Evolutionary conservation across 2,888 invertebrate species (phyloP).

Genomic region (Netelia inedita): DNA sequence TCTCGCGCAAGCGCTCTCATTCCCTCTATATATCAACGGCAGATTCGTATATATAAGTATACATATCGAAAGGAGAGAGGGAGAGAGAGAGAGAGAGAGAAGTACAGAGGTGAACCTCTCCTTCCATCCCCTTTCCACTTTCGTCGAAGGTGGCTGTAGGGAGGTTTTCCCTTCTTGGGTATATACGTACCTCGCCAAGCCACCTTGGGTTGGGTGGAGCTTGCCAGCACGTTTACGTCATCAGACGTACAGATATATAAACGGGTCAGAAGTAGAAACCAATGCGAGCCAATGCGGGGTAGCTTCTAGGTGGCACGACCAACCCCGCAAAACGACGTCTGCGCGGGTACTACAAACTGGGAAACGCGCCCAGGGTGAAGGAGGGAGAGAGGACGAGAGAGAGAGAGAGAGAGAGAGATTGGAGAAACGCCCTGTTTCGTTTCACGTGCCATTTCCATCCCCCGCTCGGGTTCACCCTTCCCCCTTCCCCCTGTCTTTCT

Average conservation of each 20-base stretch:
- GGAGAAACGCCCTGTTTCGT: constrained; percentile 69
- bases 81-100: constrained; percentile 57
- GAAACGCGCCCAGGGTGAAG: constrained; percentile 15
- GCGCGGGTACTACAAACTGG: constrained; percentile 58
- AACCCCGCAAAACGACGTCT: constrained; percentile 67
- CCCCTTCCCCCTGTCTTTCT: constrained; percentile 42
- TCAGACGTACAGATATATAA: constrained; percentile 82
- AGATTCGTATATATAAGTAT: constrained; percentile 33
- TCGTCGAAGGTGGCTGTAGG: constrained; percentile 40
- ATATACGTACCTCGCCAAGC: constrained; percentile 48
- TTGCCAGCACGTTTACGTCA: constrained; percentile 79
- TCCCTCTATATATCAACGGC: constrained; percentile 60
- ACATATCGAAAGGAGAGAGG: neutral
- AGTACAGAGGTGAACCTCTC: constrained; percentile 48
- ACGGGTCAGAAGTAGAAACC: constrained; percentile 84
- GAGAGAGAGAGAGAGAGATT: constrained; percentile 61
- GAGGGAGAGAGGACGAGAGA: neutral
- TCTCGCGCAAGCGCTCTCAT: constrained; percentile 82
- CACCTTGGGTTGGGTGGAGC: constrained; percentile 82
- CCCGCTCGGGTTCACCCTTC: constrained; percentile 1
- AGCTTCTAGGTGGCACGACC: constrained; percentile 74
- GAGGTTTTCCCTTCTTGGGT: constrained; percentile 48
- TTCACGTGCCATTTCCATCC: constrained; percentile 56
- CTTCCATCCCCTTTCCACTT: constrained; percentile 63
- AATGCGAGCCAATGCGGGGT: constrained; percentile 79